A percentile compares a stretch with the other conserved stretches of the same genome.
Conservation (phyloP, 2,797 vertebrate species). For the Ciconia nigra region DNA sequence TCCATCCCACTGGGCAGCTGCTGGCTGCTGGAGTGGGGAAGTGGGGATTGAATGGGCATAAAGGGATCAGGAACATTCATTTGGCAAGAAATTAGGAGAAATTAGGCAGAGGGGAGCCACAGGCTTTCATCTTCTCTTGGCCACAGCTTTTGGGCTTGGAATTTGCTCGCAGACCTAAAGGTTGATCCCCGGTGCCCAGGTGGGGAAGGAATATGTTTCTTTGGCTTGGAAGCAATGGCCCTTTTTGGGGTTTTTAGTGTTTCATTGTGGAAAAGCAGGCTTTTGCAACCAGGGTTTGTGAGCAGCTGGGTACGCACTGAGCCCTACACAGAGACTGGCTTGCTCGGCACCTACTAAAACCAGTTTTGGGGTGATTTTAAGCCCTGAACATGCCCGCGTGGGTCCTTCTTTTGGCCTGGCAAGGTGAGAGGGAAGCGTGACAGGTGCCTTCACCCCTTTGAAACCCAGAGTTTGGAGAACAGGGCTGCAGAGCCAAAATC, state of each 20-base stretch:
- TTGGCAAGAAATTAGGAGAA: not conserved
- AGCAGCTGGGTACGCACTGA: not conserved
- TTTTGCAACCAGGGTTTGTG: not conserved
- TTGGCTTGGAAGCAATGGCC: not conserved
- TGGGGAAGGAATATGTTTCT: not conserved
- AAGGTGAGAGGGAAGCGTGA: not conserved
- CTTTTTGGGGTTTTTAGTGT: not conserved
- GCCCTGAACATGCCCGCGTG: not conserved
- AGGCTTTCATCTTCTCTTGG: not conserved
- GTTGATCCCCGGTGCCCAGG: rapidly evolving
- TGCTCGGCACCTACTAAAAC: not conserved
- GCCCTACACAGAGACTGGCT: not conserved
- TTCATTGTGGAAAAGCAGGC: not conserved
- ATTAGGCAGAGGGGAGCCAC: not conserved
- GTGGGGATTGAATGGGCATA: not conserved
- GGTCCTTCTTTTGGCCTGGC: not conserved
- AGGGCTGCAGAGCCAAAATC: not conserved
- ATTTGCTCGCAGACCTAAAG: not conserved
- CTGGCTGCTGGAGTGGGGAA: not conserved
- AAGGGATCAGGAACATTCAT: rapidly evolving
- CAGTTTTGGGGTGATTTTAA: not conserved
- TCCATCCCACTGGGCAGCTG: not conserved
- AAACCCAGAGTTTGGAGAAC: not conserved
- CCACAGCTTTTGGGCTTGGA: not conserved
- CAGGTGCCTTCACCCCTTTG: not conserved